Base-by-base conservation (phyloP, 2,113 vertebrate species). In the Zootoca vivipara region DNA sequence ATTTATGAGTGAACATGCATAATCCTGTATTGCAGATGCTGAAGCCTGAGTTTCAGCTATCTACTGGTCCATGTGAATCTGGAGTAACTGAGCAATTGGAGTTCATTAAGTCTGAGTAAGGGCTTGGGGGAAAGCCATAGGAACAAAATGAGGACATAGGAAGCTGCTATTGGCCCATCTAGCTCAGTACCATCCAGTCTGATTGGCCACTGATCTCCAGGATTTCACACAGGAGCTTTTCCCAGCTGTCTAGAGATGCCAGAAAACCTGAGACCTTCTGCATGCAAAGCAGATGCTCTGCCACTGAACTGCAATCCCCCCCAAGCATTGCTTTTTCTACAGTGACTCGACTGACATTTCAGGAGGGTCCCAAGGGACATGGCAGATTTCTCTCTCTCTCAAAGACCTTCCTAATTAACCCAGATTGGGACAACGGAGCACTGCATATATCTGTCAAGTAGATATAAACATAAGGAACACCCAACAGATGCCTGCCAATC, bases 381-480 rank as follows among this genome's bases (percentile, higher is more conserved):
- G 87, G 88, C 15, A 26, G 1, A 58, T 67, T 30, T 89, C 8
- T 75, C 6, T 52, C 92, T 92, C 86, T 88, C 78, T 62, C 87
- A 91, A 91, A 93, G 87, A 69, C 90, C 82, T 91, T 89, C 89
- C 93, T 91, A 85, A 86, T 92, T 91, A 87, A 91, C 92, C 65
- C 89, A 89, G 90, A 87, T 90, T 80, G 30, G 38, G 89, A 92
- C 91, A 93, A 81, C 69, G 90, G 84, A 87, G 74, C n/a, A 74
- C 7, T 87, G 90, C 85, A 88, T 87, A 70, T 85, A 90, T 95
- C 92, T 90, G 92, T 91, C 94, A 92, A 92, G 93, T 64, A 79
- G 42, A 89, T 93, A 92, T 86, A 92, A 93, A 91, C 91, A 94
- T 80, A 95, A 89, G 38, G 89, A 92, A 92, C 74, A 85, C 92